Conservation (phyloP, 2,797 vertebrate species). For the Chelon labrosus region DNA sequence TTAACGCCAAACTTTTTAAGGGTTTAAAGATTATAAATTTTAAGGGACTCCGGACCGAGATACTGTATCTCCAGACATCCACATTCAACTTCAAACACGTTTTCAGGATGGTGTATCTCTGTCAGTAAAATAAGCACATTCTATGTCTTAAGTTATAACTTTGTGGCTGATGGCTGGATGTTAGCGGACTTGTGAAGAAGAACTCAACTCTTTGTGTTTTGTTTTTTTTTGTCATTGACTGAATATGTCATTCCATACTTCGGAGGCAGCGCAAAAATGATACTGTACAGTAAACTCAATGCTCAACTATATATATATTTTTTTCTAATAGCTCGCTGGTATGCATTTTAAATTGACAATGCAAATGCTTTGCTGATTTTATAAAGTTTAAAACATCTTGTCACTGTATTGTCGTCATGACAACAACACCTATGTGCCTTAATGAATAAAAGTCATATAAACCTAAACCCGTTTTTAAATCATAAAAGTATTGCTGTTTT, state of each 20-base stretch:
- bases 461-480: not conserved
- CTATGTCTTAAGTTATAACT: not conserved
- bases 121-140: not conserved
- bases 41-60: not conserved
- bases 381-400: not conserved
- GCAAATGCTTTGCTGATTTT: constrained; percentile 2
- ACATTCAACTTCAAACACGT: too few species aligned
- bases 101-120: not conserved
- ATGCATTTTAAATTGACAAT: not conserved
- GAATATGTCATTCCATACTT: not conserved
- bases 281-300: not conserved
- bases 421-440: constrained; percentile 5
- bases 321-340: not conserved
- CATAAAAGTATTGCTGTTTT: not conserved
- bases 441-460: constrained; percentile 30
- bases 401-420: not conserved
- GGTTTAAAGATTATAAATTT: not conserved
- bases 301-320: not conserved
- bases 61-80: not conserved
- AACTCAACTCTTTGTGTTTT: not conserved
- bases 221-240: not conserved
- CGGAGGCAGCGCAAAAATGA: not conserved
- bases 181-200: not conserved
- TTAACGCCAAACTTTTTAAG: not conserved
- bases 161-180: not conserved